Evolutionary conservation across 2,113 vertebrate species (phyloP), one percentile per base, ranked within the genome.

Genomic region (Callipepla californica): DNA sequence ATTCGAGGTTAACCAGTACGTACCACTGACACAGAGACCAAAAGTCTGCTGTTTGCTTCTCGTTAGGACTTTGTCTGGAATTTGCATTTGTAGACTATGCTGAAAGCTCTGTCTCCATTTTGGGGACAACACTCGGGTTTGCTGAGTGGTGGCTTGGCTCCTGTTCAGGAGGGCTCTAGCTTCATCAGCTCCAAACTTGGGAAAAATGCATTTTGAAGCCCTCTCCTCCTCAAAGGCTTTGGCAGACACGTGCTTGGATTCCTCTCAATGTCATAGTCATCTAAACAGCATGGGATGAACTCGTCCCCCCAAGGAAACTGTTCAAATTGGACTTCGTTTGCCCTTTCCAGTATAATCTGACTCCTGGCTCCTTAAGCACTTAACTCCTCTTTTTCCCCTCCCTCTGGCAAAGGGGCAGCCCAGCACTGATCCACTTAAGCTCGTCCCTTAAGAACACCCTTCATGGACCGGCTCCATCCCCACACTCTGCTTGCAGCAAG

Each of bases 21-120:
- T 9, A 1, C 50, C 7, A 26, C 61, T 58, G 86, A 74, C 83
- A 75, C 2, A 17, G 0, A 2, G 44, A 77, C 50, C 23, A 9
- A 87, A 53, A 73, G 55, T 55, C 72, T 66, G 73, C 21, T 70
- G 57, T 44, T 85, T 76, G 70, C 61, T 87, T 87, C 61, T 51
- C 80, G 32, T 74, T 25, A 62, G 34, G 59, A 66, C 62, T 92
- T 85, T 50, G 66, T 69, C 91, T 77, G 92, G 94, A 91, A 92
- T 95, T 59, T 51, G 61, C 61, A 36, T 51, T 85, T 92, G 74
- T 19, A 91, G 84, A 73, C 84, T 63, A 13, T 50, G 92, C 72
- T 67, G 78, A 93, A 92, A 85, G 72, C 72, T 70, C 78, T n/a
- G 74, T 87, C 84, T 92, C 75, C 8, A 18, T 44, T 77, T 42